Conservation (phyloP, 1,140 invertebrate genomes). For the Drosophila paulistorum region DNA sequence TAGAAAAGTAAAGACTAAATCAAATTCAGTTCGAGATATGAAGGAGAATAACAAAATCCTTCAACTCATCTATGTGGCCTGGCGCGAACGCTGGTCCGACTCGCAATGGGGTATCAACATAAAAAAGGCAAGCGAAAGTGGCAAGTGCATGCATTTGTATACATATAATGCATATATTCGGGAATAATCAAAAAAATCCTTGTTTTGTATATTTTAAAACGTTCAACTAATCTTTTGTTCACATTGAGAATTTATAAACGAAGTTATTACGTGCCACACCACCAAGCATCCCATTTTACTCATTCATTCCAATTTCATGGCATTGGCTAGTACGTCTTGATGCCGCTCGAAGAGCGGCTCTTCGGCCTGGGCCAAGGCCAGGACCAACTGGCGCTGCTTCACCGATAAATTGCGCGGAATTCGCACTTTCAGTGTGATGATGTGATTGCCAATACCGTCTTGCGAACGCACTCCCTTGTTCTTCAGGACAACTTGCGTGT, state of each 20-base stretch:
- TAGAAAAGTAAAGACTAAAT: neutral
- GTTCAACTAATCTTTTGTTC: conserved; percentile 8
- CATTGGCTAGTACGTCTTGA: neutral
- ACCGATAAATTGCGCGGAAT: conserved; percentile 68
- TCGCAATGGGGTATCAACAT: conserved; percentile 98
- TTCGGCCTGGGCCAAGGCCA: conserved; percentile 70
- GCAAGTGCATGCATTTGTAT: neutral
- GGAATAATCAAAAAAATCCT: too few species aligned
- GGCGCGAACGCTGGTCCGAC: conserved; percentile 97
- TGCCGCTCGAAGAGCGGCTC: conserved; percentile 61
- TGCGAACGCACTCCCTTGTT: conserved; percentile 63
- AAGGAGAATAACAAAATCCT: conserved; percentile 75
- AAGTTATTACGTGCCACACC: neutral
- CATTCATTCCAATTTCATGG: conserved; percentile 8
- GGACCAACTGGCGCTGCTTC: conserved; percentile 72
- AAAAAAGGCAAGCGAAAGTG: conserved; percentile 87
- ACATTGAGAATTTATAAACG: conserved; percentile 67
- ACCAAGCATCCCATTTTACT: neutral
- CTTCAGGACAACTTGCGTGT: conserved; percentile 57
- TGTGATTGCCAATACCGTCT: conserved; percentile 63
- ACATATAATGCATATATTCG: conserved; percentile 9
- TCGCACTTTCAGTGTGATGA: conserved; percentile 67
- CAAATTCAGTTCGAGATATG: conserved; percentile 35
- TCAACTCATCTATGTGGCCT: conserved; percentile 86
- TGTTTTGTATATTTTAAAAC: neutral